These are phyloP conservation scores for Sebastolobus altivelis DNA, from an alignment of 2,797 vertebrate genomes.

Conservation along the genomic window DNA sequence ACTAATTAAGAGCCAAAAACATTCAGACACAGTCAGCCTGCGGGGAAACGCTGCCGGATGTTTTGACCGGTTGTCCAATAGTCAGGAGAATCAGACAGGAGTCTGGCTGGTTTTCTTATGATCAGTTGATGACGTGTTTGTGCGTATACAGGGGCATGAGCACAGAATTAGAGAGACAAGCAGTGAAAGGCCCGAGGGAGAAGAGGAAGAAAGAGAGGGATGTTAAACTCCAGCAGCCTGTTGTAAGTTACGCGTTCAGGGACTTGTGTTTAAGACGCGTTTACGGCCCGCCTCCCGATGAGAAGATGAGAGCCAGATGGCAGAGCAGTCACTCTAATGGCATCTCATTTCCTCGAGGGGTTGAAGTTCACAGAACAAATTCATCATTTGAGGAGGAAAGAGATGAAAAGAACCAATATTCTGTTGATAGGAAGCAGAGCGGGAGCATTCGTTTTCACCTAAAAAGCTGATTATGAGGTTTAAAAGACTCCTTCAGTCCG, in stretches of 20 bases:
- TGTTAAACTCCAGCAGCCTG: not conserved
- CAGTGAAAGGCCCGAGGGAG: constrained; percentile 12
- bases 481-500: not conserved
- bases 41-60: constrained; percentile 43
- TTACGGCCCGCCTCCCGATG: constrained; percentile 22
- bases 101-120: constrained; percentile 33
- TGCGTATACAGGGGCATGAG: not conserved
- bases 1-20: constrained; percentile 46
- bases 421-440: constrained; percentile 21
- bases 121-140: constrained; percentile 10
- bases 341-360: constrained; percentile 48
- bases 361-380: constrained; percentile 43
- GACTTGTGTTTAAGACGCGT: constrained; percentile 14
- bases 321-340: constrained; percentile 18
- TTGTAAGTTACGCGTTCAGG: not conserved
- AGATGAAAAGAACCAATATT: constrained; percentile 5
- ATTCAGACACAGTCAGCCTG: constrained; percentile 35
- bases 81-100: constrained; percentile 46
- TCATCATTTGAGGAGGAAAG: constrained; percentile 24
- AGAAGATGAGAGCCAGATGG: constrained; percentile 60
- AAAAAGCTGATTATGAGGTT: not conserved
- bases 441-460: not conserved
- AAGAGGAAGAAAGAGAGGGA: not conserved
- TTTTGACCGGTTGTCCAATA: constrained; percentile 49
- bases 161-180: constrained; percentile 17